Base-by-base conservation (phyloP, 2,113 vertebrate genomes). In the Rhinolophus ferrumequinum region DNA sequence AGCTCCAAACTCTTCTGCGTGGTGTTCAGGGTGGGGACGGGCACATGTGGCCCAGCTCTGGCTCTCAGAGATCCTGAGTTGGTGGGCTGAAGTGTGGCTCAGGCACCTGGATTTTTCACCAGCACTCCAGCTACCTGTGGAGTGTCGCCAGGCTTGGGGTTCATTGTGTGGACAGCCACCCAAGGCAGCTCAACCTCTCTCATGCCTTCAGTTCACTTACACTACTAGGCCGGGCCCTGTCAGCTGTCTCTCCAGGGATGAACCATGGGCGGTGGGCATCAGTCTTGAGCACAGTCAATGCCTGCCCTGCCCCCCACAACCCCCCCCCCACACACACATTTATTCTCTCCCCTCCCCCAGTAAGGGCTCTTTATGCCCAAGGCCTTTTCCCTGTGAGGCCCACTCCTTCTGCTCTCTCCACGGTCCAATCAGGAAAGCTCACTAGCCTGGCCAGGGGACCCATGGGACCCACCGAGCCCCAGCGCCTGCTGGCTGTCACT, bases 1-100 rank as follows among this genome's bases (percentile, higher is more conserved):
- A n/a, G 66, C 8, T n/a, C 44, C 11, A 26, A 8, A 67, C 5
- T 72, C 54, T 24, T 62, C 19, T 6, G 0, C 58, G 28, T 15
- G 1, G 12, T 62, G 15, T 0, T n/a, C 12, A 12, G 16, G 22
- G 14, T 0, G 2, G 24, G 19, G 14, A 8, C 2, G 4, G 35
- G n/a, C 41, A 5, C 21, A 10, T 24, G 50, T 33, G 83, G 35
- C 41, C 41, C 28, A 2, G 6, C 2, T 15, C 64, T 81, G 13
- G 6, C 2, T 15, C 64, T 81, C 19, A 3, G 66, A 19, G 60
- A 72, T 30, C 58, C 26, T 66, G 60, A 44, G 2, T 56, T 21
- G 30, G 16, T 30, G 67, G 44, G 24, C 54, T 54, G 38, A 12
- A 6, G 15, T n/a, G 2, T 22, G 24, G 16, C 38, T 35, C 81